Base-by-base conservation (phyloP, 1,140 invertebrate genomes). In the Leptinotarsa undecemlineata region DNA sequence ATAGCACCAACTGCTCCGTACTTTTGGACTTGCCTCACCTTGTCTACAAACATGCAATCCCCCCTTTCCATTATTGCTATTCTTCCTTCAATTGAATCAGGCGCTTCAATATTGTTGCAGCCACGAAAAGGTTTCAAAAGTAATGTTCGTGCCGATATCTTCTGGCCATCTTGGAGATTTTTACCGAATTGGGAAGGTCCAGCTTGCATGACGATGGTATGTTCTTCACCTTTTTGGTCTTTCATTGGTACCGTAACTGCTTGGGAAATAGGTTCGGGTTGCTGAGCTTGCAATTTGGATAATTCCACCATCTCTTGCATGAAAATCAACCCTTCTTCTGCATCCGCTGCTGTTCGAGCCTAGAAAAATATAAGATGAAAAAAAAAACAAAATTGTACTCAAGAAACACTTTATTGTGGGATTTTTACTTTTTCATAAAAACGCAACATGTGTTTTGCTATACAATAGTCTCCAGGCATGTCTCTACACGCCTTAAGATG, bases 261-360 rank as follows among this genome's bases (percentile, higher is more conserved):
- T 83, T 88, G 83, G 21, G 90, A 87, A 60, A 89, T 86, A 17
- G 88, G 88, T 76, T 91, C 87, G n/a, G 88, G 85, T 79, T 90
- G 88, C 74, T 90, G 86, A 15, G 86, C 83, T 83, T 93, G 91
- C 73, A 89, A 85, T 82, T 94, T 94, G 48, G 95, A 95, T 62
- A 97, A 86, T 86, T 97, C 94, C 11, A 96, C 90, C 95, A 99
- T 98, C 87, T 99, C 97, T 82, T 97, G 94, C 95, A 99, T 98
- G 82, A 99, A 99, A 42, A 94, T 87, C 23, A 98, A 84, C 1
- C 98, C 97, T 87, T 98, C 94, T 82, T 97, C 93, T 2, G 95
- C 97, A 82, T 97, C 93, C 77, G 92, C 90, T 15, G 92, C 86
- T 64, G 92, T 92, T 82, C 92, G 91, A 14, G 96, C 97, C 95